Percentiles rank a stretch among this genome's conserved stretches.
Conservation (phyloP, 2,888 invertebrate species). For the Subacronicta megacephala region DNA sequence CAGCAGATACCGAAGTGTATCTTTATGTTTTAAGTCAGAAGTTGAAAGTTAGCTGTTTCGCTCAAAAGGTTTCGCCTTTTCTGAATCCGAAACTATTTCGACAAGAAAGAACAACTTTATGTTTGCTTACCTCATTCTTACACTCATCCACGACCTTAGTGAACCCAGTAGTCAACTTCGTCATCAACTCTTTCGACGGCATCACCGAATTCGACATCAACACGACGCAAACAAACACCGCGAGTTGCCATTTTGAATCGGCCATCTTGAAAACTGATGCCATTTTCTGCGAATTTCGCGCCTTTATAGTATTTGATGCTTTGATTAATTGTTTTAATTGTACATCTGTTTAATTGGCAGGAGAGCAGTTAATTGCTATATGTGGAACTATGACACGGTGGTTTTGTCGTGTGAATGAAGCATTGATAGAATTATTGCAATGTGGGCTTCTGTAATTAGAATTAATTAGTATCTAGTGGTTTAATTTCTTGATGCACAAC, state of each 20-base stretch:
- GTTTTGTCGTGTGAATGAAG: constrained; percentile 5
- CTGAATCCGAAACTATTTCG: no score
- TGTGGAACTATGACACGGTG: constrained; percentile 13
- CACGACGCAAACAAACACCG: constrained; percentile 31
- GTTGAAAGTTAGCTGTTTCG: no score
- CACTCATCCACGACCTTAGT: constrained; percentile 70
- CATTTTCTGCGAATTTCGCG: neutral
- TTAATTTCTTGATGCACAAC: no score
- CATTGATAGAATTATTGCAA: constrained; percentile 15
- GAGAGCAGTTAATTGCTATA: constrained; percentile 27
- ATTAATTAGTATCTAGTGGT: constrained; percentile 1
- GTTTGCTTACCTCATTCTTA: constrained; percentile 71
- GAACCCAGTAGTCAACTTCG: constrained; percentile 73
- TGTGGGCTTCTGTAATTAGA: constrained; percentile 21
- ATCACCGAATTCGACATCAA: constrained; percentile 15
- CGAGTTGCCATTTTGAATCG: constrained; percentile 60
- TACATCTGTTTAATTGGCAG: constrained; percentile 24
- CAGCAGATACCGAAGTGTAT: no score
- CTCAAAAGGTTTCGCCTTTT: no score
- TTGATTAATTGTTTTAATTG: constrained; percentile 29
- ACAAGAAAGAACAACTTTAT: no score
- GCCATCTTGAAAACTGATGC: constrained; percentile 40
- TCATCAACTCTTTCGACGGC: constrained; percentile 74
- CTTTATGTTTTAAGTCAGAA: no score
- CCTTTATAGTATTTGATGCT: constrained; percentile 18